phyloP scores from a whole-genome alignment of 2,888 invertebrate species.

The Mellilla xanthometata region DNA sequence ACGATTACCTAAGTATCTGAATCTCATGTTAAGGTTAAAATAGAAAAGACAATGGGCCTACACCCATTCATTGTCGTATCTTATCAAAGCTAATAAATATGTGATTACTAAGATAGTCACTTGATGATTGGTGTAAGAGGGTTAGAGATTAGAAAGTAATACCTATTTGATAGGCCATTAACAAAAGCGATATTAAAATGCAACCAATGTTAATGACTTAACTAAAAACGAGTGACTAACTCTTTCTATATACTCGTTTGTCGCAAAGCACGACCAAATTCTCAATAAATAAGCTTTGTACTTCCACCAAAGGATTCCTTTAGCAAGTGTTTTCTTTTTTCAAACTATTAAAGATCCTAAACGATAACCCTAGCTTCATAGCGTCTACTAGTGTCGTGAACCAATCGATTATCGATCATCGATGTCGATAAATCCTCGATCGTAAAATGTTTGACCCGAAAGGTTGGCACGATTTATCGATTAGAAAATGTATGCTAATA shows the following conservation, averaged over 20 bases:
- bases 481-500: constrained; percentile 62
- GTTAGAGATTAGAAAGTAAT: no score
- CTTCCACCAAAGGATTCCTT: constrained; percentile 42
- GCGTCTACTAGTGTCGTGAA: constrained; percentile 57
- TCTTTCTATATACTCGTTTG: no score
- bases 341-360: constrained; percentile 62
- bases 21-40: no score
- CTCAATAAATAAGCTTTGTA: no score
- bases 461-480: constrained; percentile 69
- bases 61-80: constrained; percentile 44
- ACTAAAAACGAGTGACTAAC: no score
- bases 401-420: constrained; percentile 56
- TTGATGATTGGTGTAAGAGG: no score
- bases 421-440: constrained; percentile 60
- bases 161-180: no score
- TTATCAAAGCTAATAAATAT: constrained; percentile 57
- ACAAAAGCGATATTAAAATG: no score
- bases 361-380: constrained; percentile 57
- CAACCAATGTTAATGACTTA: no score
- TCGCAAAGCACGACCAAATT: no score
- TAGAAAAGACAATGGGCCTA: no score
- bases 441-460: constrained; percentile 62
- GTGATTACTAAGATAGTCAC: constrained; percentile 39
- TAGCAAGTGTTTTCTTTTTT: constrained; percentile 58
- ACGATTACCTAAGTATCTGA: no score